These are phyloP conservation scores for Pangasius larnaudii DNA, from an alignment of 2,797 vertebrate genomes.

Conservation along the genomic window DNA sequence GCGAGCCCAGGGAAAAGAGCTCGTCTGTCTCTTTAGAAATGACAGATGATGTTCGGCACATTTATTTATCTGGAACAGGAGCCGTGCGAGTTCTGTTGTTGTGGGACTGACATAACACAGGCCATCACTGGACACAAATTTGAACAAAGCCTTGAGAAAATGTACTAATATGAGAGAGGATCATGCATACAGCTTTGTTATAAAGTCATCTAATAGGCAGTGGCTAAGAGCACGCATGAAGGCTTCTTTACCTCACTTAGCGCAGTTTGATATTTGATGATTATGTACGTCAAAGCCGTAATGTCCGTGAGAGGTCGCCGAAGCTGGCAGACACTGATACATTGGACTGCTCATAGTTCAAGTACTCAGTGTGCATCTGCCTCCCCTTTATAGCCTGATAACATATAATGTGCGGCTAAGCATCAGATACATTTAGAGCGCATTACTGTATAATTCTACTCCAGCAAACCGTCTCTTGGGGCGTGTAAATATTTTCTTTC, in stretches of 20 bases:
- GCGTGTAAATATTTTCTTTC: neutral
- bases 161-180: neutral
- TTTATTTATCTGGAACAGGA: slow-evolving; percentile 45
- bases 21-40: slow-evolving; percentile 41
- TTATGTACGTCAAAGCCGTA: neutral
- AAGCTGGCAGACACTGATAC: neutral
- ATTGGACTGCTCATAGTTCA: too few relatives aligned
- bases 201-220: neutral
- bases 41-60: slow-evolving; percentile 27
- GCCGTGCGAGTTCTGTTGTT: slow-evolving; percentile 25
- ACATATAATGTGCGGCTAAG: too few relatives aligned
- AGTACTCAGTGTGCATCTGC: neutral
- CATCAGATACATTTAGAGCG: neutral
- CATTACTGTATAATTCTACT: neutral
- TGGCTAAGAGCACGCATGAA: neutral
- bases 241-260: neutral
- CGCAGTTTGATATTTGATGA: neutral
- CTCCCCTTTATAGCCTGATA: neutral
- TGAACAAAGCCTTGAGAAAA: neutral
- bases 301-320: neutral
- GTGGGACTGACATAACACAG: neutral
- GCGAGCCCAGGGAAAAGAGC: slow-evolving; percentile 49
- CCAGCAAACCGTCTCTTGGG: neutral
- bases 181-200: neutral
- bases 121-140: slow-evolving; percentile 18